Evolutionary conservation across 2,888 invertebrate species (phyloP).

Genomic region (Phragmatobia fuliginosa): DNA sequence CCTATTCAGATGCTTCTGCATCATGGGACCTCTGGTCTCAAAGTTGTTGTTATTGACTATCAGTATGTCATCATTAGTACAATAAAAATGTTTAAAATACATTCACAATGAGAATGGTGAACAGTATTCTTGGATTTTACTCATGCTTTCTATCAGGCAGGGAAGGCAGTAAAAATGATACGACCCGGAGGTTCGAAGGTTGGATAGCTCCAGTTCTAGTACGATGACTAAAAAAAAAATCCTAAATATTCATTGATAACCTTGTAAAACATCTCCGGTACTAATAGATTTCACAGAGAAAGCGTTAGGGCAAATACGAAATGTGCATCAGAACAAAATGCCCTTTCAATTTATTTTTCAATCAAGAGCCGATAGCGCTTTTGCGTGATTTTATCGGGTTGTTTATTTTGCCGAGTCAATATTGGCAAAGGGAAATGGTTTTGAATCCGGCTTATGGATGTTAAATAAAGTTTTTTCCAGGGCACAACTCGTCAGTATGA

Average conservation of each 20-base stretch:
- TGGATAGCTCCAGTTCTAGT: too few species aligned
- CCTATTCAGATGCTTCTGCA: too few species aligned
- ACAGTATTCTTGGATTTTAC: too few species aligned
- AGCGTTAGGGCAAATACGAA: conserved; percentile 32
- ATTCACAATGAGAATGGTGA: too few species aligned
- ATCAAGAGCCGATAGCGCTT: conserved; percentile 51
- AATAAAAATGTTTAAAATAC: too few species aligned
- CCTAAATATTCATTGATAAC: not conserved
- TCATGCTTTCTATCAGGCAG: too few species aligned
- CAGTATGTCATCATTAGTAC: too few species aligned
- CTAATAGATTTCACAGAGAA: not conserved
- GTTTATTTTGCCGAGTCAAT: conserved; percentile 49
- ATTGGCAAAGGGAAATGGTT: conserved; percentile 28
- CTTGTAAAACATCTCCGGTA: not conserved
- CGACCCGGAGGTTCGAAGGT: too few species aligned
- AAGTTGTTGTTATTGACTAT: too few species aligned
- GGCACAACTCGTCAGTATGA: too few species aligned
- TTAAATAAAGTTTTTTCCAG: conserved; percentile 6
- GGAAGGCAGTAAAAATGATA: too few species aligned
- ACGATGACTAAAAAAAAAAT: not conserved
- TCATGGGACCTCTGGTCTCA: too few species aligned
- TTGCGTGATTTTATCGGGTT: conserved; percentile 28
- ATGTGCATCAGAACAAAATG: conserved; percentile 34
- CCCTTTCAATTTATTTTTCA: conserved; percentile 66
- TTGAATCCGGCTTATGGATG: conserved; percentile 9